Evolutionary conservation across 2,113 vertebrate species (phyloP).

Genomic region (Gavia stellata): DNA sequence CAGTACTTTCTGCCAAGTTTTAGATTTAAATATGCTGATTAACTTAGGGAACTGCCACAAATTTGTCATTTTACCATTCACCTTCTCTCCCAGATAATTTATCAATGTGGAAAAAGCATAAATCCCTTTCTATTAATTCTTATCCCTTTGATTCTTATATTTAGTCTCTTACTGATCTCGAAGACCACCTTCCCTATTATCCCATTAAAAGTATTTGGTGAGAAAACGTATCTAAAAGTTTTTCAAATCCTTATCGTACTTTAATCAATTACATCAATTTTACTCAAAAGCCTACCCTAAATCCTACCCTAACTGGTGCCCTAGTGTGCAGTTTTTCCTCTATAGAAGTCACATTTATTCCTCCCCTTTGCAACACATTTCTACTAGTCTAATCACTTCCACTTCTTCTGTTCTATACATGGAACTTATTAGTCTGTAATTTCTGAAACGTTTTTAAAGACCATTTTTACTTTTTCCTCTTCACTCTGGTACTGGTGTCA

Average conservation of each 20-base stretch:
- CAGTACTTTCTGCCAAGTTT: background rate
- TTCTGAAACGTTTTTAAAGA: background rate
- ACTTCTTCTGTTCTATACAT: background rate
- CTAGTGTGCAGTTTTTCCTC: background rate
- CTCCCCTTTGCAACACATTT: background rate
- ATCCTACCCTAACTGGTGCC: background rate
- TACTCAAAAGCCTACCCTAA: background rate
- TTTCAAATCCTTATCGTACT: background rate
- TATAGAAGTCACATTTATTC: background rate
- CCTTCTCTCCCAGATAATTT: background rate
- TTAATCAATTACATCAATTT: background rate
- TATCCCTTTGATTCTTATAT: background rate
- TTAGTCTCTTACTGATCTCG: background rate
- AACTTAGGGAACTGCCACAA: background rate
- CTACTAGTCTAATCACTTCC: background rate
- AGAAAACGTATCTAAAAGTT: background rate
- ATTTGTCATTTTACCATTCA: background rate
- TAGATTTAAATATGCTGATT: background rate
- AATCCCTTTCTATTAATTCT: background rate
- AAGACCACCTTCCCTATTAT: background rate
- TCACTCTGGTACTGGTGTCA: background rate
- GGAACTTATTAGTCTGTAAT: background rate
- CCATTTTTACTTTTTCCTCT: background rate
- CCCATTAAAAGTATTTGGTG: background rate
- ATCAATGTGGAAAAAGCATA: background rate